phyloP scores from a whole-genome alignment of 2,113 vertebrate genomes.

The Misgurnus mizolepis region DNA sequence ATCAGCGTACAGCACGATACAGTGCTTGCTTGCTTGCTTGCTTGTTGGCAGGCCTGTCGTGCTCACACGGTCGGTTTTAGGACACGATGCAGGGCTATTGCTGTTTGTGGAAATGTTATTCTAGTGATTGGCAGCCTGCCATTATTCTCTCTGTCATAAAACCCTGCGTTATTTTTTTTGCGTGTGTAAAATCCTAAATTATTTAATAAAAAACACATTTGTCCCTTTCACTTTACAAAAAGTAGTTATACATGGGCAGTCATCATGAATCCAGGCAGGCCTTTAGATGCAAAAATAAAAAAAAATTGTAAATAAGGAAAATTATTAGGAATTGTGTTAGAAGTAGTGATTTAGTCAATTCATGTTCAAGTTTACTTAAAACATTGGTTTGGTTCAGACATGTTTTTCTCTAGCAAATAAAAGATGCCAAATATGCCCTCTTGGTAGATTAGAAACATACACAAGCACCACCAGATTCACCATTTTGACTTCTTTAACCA shows the following conservation, averaged over 20 bases:
- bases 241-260: background rate
- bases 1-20: constrained; percentile 16
- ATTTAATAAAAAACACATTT: constrained; percentile 22
- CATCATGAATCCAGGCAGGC: background rate
- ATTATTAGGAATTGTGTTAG: no score
- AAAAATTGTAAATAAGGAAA: no score
- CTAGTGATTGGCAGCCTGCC: constrained; percentile 49
- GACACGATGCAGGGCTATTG: constrained; percentile 30
- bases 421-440: background rate
- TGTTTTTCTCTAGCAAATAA: background rate
- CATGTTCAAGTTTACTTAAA: no score
- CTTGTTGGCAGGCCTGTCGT: constrained; percentile 42
- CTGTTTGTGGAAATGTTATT: constrained; percentile 51
- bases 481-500: no score
- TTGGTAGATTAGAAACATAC: no score
- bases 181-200: constrained; percentile 37
- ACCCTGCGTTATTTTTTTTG: constrained; percentile 45
- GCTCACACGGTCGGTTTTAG: constrained; percentile 40
- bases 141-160: constrained; percentile 51
- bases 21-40: constrained; percentile 20
- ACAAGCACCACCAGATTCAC: no score
- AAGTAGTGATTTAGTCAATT: no score
- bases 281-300: background rate
- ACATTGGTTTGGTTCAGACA: no score
- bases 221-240: constrained; percentile 26